phyloP scores from a whole-genome alignment of 2,888 invertebrate genomes.

The Notodonta ziczac region DNA sequence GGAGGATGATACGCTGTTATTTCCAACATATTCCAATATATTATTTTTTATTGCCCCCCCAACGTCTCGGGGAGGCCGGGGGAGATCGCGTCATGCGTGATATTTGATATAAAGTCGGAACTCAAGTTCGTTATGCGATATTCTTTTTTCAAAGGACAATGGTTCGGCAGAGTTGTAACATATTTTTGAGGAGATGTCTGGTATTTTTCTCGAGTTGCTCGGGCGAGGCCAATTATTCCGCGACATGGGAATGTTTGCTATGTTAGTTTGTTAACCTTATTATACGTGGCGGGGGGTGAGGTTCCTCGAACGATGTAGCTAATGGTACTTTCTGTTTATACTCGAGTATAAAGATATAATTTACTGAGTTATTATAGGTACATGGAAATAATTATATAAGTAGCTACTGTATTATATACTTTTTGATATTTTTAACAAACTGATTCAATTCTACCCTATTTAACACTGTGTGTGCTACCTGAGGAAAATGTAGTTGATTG shows the following conservation, averaged over 20 bases:
- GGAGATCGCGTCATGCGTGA: conserved; percentile 80
- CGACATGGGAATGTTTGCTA: conserved; percentile 70
- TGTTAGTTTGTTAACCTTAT: conserved; percentile 67
- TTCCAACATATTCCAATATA: conserved; percentile 86
- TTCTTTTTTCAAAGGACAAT: conserved; percentile 84
- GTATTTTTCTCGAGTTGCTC: conserved; percentile 74
- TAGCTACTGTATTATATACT: too few species aligned
- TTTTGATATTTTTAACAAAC: too few species aligned
- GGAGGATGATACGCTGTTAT: conserved; percentile 84
- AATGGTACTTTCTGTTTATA: conserved; percentile 22
- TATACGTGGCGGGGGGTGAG: conserved; percentile 41
- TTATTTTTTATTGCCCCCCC: conserved; percentile 85
- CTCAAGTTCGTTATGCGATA: conserved; percentile 84
- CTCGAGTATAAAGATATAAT: neutral
- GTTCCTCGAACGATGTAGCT: conserved; percentile 35
- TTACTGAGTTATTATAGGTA: neutral
- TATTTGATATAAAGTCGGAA: conserved; percentile 85
- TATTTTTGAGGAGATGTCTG: conserved; percentile 75
- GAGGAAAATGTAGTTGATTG: too few species aligned
- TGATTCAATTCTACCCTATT: too few species aligned
- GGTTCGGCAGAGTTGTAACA: conserved; percentile 71
- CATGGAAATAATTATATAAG: too few species aligned
- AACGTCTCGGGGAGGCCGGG: conserved; percentile 46
- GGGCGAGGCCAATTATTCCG: conserved; percentile 77
- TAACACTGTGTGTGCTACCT: too few species aligned